These are phyloP conservation scores for Ia io DNA, from an alignment of 2,113 vertebrate genomes.

Conservation along the genomic window DNA sequence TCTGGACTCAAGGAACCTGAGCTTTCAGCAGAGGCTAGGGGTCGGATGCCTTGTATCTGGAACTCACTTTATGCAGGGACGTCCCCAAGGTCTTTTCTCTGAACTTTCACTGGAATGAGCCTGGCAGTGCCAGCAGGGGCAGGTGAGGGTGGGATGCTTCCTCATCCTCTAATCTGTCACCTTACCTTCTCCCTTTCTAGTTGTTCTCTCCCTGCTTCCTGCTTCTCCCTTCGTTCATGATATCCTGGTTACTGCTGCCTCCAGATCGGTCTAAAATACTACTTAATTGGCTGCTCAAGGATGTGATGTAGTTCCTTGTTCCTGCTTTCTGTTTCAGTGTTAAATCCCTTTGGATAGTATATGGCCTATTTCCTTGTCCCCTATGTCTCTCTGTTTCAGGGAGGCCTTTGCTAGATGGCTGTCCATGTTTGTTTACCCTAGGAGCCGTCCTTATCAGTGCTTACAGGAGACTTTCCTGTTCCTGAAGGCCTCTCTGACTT, in stretches of 20 bases:
- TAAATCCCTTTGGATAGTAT: not conserved
- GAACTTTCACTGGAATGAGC: not conserved
- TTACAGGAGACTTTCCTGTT: not conserved
- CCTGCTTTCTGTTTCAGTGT: not conserved
- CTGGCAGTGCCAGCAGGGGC: not conserved
- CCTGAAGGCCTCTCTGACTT: not conserved
- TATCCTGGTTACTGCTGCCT: not conserved
- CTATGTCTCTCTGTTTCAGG: not conserved
- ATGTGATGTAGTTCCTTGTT: not conserved
- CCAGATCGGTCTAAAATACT: not conserved
- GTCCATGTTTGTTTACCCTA: fast-evolving
- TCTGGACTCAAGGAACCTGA: not conserved
- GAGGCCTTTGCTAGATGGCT: not conserved
- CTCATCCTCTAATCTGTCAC: not conserved
- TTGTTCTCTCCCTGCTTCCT: not conserved
- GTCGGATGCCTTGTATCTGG: not conserved
- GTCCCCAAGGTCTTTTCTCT: not conserved
- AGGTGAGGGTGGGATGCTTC: not conserved
- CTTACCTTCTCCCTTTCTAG: not conserved
- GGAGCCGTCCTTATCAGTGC: not conserved
- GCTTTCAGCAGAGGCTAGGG: not conserved
- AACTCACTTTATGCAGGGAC: not conserved
- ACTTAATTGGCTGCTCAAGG: not conserved
- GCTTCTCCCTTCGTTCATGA: not conserved
- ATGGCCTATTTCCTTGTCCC: not conserved